Percentiles rank a stretch among this genome's conserved stretches.
phyloP scores from a whole-genome alignment of 2,888 invertebrate species.

The Cephus runcator region DNA sequence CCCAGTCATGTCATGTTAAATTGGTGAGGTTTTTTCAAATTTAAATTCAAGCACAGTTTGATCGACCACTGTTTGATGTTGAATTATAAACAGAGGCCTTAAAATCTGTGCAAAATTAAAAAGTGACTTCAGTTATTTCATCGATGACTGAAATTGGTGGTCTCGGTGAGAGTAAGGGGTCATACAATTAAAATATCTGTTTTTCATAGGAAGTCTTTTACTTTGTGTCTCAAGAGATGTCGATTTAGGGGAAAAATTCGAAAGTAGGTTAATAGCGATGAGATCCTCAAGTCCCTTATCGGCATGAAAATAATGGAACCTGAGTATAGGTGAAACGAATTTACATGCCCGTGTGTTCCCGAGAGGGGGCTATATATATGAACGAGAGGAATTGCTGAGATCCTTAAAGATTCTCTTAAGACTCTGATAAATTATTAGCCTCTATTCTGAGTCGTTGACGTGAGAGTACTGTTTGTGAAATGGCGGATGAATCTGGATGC shows the following conservation, averaged over 20 bases:
- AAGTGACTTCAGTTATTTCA: conserved; percentile 48
- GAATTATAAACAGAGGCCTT: conserved; percentile 41
- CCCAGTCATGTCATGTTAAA: neutral
- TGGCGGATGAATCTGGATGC: too few species aligned
- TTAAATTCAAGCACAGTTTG: conserved; percentile 50
- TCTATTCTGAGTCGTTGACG: neutral
- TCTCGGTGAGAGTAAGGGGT: conserved; percentile 36
- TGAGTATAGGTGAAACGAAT: neutral
- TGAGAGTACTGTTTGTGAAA: neutral
- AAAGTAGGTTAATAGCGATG: neutral
- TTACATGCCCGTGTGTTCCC: neutral
- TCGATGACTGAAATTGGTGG: conserved; percentile 15
- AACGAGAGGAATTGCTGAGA: neutral
- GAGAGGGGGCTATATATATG: neutral
- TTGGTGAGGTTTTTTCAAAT: neutral
- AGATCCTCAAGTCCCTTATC: neutral
- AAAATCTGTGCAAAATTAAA: conserved; percentile 54
- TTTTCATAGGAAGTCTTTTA: neutral
- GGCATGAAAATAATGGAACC: neutral
- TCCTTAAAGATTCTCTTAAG: neutral
- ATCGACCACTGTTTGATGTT: conserved; percentile 46
- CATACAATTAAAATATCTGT: conserved; percentile 31
- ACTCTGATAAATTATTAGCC: neutral
- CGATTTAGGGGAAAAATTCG: neutral
- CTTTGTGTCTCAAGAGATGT: neutral